A percentile compares a stretch with the other conserved stretches of the same genome.
Evolutionary conservation across 2,888 invertebrate genomes (phyloP).

Genomic region (Eupithecia subumbrata): DNA sequence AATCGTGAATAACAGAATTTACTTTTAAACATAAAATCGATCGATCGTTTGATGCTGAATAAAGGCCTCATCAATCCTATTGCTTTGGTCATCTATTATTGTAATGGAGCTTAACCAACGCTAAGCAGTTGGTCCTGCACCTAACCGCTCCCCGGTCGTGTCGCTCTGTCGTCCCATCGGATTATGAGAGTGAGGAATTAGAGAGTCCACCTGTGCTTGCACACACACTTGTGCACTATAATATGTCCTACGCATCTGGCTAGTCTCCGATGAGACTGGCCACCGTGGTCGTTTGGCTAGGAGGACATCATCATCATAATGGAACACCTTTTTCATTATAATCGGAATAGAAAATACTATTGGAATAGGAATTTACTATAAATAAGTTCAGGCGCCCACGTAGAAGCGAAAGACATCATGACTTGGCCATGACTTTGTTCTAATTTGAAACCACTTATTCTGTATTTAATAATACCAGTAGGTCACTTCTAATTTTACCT

Average conservation of each 20-base stretch:
- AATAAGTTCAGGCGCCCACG: constrained; percentile 2
- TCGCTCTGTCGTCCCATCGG: too few species aligned
- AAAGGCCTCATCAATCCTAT: background rate
- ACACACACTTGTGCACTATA: too few species aligned
- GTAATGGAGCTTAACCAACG: background rate
- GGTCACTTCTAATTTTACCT: background rate
- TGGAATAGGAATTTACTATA: background rate
- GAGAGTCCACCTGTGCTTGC: too few species aligned
- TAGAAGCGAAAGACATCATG: background rate
- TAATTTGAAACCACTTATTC: background rate
- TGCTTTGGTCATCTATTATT: background rate
- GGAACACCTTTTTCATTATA: background rate
- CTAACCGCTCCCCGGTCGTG: too few species aligned
- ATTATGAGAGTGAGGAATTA: too few species aligned
- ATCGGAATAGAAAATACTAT: background rate
- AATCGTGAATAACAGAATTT: background rate
- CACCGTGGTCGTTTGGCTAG: too few species aligned
- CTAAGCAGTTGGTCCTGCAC: too few species aligned
- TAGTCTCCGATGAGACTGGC: too few species aligned
- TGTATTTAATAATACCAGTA: background rate
- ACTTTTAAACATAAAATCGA: background rate
- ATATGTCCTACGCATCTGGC: too few species aligned
- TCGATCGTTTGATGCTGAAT: background rate
- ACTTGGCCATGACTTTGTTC: background rate
- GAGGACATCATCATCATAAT: too few species aligned